Base-by-base conservation (phyloP, 1,140 invertebrate species). In the Anthonomus grandis region DNA sequence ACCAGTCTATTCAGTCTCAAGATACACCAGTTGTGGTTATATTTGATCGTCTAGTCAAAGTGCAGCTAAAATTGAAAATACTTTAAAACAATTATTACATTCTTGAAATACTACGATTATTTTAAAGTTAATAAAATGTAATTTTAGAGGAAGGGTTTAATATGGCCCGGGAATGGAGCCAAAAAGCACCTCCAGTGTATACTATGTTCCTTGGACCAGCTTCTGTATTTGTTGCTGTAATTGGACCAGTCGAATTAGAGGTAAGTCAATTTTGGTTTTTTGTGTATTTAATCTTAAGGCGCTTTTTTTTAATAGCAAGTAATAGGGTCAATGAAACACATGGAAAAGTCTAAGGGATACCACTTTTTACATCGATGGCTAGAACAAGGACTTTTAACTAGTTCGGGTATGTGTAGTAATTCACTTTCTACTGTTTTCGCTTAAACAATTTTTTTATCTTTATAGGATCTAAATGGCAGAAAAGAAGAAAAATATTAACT, bases 401-500 rank as follows among this genome's bases (percentile, higher is more conserved):
- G 81, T 55, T 42, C 39, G 41, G 57, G 61, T 62, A 54, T 13
- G 12, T 48, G 19, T 21, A 15, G 19, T 18, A 17, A 18, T 12
- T 2, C 17, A 18, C 12, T 41, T n/a, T n/a, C n/a, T n/a, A n/a
- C n/a, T 41, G 10, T 17, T 17, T 41, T n/a, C 9, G 2, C 1
- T 18, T 15, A 3, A 31, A n/a, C 9, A 13, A 13, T 23, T n/a
- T 23, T 41, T 41, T 25, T 13, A 42, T 52, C 19, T 59, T 72
- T 70, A 12, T 31, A 83, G 88, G 87, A 12, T 69, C 75, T 5
- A 89, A 90, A 77, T 94, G 91, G 91, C 79, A 82, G 13, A 71
- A 65, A 0, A 70, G 88, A 41, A 71, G 91, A 25, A 91, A 90
- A 74, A 76, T 92, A 34, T 66, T 93, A 6, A 93, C 90, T 2